Percentiles rank a stretch among this genome's conserved stretches.
Conservation (phyloP, 2,113 vertebrate species). For the Eleginops maclovinus region DNA sequence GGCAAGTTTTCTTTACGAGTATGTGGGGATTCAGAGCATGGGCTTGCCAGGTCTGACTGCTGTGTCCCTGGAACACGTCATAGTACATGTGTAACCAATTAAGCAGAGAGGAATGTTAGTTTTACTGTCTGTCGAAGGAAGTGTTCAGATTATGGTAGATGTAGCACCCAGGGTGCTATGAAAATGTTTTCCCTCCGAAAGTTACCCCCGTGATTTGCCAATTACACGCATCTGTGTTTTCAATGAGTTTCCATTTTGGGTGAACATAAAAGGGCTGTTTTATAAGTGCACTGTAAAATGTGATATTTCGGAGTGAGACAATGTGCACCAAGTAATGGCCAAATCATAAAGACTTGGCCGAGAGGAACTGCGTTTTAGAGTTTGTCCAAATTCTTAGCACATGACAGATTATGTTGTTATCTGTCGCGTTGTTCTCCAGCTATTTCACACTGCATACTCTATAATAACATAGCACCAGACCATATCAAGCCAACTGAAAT, state of each 20-base stretch:
- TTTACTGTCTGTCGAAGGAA: constrained; percentile 67
- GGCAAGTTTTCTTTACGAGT: constrained; percentile 22
- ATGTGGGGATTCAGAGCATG: neutral
- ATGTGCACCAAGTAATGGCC: constrained; percentile 56
- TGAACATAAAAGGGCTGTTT: constrained; percentile 73
- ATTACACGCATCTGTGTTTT: constrained; percentile 80
- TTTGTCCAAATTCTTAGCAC: constrained; percentile 48
- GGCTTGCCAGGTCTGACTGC: constrained; percentile 17
- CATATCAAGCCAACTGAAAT: constrained; percentile 52
- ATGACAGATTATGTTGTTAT: constrained; percentile 26
- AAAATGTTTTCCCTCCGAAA: constrained; percentile 74
- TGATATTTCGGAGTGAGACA: constrained; percentile 74
- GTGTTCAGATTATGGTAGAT: constrained; percentile 60
- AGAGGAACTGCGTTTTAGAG: constrained; percentile 43
- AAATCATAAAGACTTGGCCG: constrained; percentile 67
- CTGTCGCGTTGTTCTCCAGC: constrained; percentile 34
- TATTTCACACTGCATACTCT: constrained; percentile 54
- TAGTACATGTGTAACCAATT: constrained; percentile 57
- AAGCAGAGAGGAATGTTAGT: constrained; percentile 58
- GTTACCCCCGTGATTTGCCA: constrained; percentile 75
- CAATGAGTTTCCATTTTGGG: constrained; percentile 72
- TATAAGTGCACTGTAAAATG: constrained; percentile 74
- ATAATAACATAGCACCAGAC: constrained; percentile 58
- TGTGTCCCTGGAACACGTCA: constrained; percentile 27
- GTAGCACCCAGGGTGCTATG: constrained; percentile 68